phyloP scores from a whole-genome alignment of 2,888 invertebrate genomes.

The Athetis lepigone region DNA sequence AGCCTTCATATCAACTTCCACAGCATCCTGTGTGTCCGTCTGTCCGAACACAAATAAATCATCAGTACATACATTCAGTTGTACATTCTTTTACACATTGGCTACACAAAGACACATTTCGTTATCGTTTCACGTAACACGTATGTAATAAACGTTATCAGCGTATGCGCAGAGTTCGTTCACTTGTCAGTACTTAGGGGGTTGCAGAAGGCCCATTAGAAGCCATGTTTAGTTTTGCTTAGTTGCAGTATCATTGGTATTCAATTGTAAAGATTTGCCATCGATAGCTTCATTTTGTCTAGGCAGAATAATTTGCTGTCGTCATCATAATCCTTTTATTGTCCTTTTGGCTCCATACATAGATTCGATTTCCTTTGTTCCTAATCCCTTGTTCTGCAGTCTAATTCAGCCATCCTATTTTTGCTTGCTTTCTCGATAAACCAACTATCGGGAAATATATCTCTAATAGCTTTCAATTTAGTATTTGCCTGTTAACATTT shows the following conservation, averaged over 20 bases:
- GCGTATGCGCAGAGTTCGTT: slow-evolving; percentile 65
- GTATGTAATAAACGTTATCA: slow-evolving; percentile 68
- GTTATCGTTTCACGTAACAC: slow-evolving; percentile 59
- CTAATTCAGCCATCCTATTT: too few relatives aligned
- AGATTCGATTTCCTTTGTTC: background rate
- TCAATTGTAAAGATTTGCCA: background rate
- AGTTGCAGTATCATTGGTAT: background rate
- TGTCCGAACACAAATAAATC: slow-evolving; percentile 42
- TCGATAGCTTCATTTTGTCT: background rate
- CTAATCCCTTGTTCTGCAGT: background rate
- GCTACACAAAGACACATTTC: slow-evolving; percentile 60
- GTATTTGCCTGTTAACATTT: background rate
- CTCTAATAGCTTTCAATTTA: background rate
- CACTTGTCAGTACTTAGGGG: slow-evolving; percentile 43
- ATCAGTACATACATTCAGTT: slow-evolving; percentile 4
- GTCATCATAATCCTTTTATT: background rate
- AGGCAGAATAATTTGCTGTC: background rate
- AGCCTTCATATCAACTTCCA: slow-evolving; percentile 36
- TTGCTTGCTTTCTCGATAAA: background rate
- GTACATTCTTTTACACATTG: slow-evolving; percentile 34
- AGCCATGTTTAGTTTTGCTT: background rate
- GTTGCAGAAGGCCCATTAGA: slow-evolving; percentile 31
- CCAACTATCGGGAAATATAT: background rate
- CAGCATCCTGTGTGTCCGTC: slow-evolving; percentile 18
- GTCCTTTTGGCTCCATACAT: background rate